Base-by-base conservation (phyloP, 2,888 invertebrate genomes). In the Xylota sylvarum region DNA sequence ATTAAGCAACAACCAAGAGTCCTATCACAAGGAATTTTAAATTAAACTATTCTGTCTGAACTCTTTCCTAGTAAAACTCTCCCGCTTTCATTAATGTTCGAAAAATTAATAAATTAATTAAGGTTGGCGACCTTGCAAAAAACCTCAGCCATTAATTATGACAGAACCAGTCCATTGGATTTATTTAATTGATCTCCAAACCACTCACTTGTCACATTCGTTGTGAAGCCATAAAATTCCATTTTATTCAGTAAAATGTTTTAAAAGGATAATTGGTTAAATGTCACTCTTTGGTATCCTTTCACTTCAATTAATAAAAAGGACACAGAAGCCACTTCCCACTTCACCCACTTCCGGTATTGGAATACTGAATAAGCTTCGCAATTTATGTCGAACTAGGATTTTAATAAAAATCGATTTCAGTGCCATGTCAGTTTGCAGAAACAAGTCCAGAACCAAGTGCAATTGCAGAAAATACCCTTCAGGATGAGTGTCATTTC, bases 241-340 rank as follows among this genome's bases (percentile, higher is more conserved):
- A 43, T 27, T 43, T 46, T 17, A 62, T 23, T 43, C 64, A 17
- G 32, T 17, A 48, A 10, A 10, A 48, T 27, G 35, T 67, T 52
- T 14, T 35, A 27, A 67, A 35, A 37, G 35, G 14, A 52, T 67
- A 67, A 67, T 67, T 67, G 67, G 67, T 67, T 67, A 46, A 46
- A 50, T 67, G 67, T 37, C 50, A 37, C 6, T 52, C 5, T n/a
- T 67, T 23, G 48, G 12, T 32, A 35, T 50, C 50, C 65, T n/a
- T 65, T 32, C 17, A 5, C 7, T 5, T 65, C 7, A 52, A 23
- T 52, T 37, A 32, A 48, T 50, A 5, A 52, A 65, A 67, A 17
- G 35, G 19, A 37, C n/a, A 65, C n/a, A 50, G 19, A 35, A 65
- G 32, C 64, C 35, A 65, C 19, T 50, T 35, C 50, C 64, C 35